These are phyloP conservation scores for Clupea harengus DNA, from an alignment of 2,113 vertebrate genomes.

Conservation along the genomic window DNA sequence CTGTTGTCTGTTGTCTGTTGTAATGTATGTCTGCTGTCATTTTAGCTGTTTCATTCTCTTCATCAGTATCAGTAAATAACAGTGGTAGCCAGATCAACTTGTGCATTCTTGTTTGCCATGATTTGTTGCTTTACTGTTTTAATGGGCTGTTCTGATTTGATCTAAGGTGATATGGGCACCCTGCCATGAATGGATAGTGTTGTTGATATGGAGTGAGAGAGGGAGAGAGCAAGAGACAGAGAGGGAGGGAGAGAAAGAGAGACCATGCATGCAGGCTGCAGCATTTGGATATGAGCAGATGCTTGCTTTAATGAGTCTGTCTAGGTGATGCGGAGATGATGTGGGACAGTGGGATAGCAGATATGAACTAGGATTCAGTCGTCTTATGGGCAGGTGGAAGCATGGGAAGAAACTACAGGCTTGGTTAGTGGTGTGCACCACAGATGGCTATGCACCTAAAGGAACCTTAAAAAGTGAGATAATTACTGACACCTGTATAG, in stretches of 20 bases:
- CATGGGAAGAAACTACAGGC: not conserved
- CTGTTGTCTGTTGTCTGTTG: too few relatives aligned
- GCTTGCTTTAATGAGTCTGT: slow-evolving; percentile 34
- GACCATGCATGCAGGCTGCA: not conserved
- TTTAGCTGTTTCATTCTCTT: not conserved
- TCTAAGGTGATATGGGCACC: not conserved
- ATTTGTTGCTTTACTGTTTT: not conserved
- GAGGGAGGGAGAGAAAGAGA: slow-evolving; percentile 36
- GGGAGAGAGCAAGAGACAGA: slow-evolving; percentile 41
- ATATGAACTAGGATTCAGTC: not conserved
- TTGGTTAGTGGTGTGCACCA: not conserved
- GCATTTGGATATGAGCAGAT: slow-evolving; percentile 21
- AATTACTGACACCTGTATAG: not conserved
- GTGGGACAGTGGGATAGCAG: not conserved
- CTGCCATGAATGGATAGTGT: not conserved
- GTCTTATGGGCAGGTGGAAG: not conserved
- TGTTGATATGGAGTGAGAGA: slow-evolving; percentile 13
- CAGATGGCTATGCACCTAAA: not conserved
- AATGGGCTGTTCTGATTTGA: not conserved
- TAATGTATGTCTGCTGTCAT: not conserved
- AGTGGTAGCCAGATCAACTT: not conserved
- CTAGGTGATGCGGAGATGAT: not conserved
- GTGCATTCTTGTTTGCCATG: not conserved
- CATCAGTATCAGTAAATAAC: not conserved
- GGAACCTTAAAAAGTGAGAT: not conserved